Evolutionary conservation across 2,113 vertebrate species (phyloP).

Genomic region (Anolis sagrei): DNA sequence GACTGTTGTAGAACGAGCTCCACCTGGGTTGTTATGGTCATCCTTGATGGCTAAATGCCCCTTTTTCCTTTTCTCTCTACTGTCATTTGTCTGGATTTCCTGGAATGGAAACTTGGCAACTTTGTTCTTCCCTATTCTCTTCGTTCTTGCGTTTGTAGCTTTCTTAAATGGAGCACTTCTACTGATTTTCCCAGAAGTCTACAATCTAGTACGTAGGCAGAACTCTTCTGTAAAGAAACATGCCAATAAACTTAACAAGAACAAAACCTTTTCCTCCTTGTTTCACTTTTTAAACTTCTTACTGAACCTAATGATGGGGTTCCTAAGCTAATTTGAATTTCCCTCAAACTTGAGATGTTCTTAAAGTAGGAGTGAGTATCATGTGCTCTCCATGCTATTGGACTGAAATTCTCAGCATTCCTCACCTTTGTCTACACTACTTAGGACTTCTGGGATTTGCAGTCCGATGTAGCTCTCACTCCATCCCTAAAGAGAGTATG

Average conservation of each 20-base stretch:
- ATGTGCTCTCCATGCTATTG: too few species aligned
- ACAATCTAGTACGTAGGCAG: constrained; percentile 78
- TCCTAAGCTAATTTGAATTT: constrained; percentile 3
- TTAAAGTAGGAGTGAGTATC: too few species aligned
- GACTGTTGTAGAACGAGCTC: constrained; percentile 70
- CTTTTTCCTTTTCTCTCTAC: constrained; percentile 47
- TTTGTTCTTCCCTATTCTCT: constrained; percentile 69
- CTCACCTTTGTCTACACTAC: too few species aligned
- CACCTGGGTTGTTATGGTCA: constrained; percentile 66
- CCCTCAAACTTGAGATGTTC: neutral
- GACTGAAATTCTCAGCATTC: too few species aligned
- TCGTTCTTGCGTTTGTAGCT: constrained; percentile 78
- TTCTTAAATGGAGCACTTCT: constrained; percentile 78
- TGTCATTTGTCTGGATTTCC: constrained; percentile 69
- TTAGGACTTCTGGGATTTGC: too few species aligned
- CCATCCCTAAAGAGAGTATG: too few species aligned
- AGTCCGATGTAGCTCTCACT: too few species aligned
- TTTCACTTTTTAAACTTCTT: constrained; percentile 63
- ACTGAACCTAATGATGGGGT: constrained; percentile 28
- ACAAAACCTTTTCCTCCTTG: constrained; percentile 69
- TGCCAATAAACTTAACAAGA: constrained; percentile 87
- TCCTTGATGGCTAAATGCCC: constrained; percentile 56
- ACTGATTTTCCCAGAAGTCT: constrained; percentile 73
- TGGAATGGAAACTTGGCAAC: constrained; percentile 72
- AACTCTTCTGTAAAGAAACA: constrained; percentile 85